Evolutionary conservation across 2,888 invertebrate species (phyloP), one percentile per base, ranked within the genome.

Genomic region (Hecatera dysodea): DNA sequence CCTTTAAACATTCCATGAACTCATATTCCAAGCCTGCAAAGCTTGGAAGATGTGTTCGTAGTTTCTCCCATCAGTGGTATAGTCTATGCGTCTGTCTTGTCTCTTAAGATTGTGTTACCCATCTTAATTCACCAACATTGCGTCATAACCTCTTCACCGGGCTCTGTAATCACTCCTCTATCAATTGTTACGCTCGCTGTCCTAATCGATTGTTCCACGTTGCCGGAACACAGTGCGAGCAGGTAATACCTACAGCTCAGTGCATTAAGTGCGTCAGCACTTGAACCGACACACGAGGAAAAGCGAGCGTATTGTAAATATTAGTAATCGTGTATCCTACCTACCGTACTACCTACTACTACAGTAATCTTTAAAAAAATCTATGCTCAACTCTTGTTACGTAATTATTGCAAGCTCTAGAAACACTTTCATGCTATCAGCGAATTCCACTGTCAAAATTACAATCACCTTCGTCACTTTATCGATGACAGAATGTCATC

Each of bases 181-280:
- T 22, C 6, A 62, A 59, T 53, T 59, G n/a, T 48, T 36, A 33
- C 19, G n/a, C 27, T 24, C n/a, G 12, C 48, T 42, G 48, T 73
- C 44, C 42, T 48, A 52, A 46, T 52, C 46, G 12, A 67, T 67
- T 77, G 62, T 75, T 60, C 17, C 75, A 29, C 24, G 48, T 22
- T 12, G n/a, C 53, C 15, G 22, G 67, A 60, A 53, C 67, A 59
- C 63, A 74, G 57, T 44, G 24, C 67, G 24, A n/a, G 19, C 50
- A 19, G 22, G 4, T 39, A 9, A n/a, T 42, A 36, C 36, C 5
- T 7, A 42, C 44, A n/a, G 50, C 2, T 9, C 39, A 17, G 67
- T 74, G 55, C 76, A 27, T 44, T 29, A 19, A 48, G 76, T 77
- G 27, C 68, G 50, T 22, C 12, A 7, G 76, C 52, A 79, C 76